These are phyloP conservation scores for Latheticus oryzae DNA, from an alignment of 2,888 invertebrate genomes.

Conservation along the genomic window DNA sequence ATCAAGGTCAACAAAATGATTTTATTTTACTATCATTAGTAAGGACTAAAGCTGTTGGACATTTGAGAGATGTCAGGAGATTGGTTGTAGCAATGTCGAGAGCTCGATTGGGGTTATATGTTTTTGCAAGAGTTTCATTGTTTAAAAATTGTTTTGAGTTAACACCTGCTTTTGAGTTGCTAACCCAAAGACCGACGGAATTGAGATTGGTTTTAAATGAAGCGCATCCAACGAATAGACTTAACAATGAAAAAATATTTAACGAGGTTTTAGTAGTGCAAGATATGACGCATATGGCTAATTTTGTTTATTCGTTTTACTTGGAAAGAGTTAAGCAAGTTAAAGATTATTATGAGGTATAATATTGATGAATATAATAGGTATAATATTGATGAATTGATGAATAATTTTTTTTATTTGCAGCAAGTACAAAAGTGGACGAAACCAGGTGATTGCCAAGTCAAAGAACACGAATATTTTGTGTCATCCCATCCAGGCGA, in stretches of 20 bases:
- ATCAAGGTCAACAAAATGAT: slow-evolving; percentile 99
- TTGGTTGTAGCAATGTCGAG: slow-evolving; percentile 98
- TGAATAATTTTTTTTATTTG: slow-evolving; percentile 40
- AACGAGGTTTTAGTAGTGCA: slow-evolving; percentile 72
- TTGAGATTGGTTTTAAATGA: slow-evolving; percentile 86
- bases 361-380: too few relatives aligned
- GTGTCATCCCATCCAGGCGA: slow-evolving; percentile 78
- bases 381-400: background rate
- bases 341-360: slow-evolving; percentile 67
- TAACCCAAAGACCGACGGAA: slow-evolving; percentile 84
- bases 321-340: slow-evolving; percentile 77
- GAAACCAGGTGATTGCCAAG: slow-evolving; percentile 72
- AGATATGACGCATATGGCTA: slow-evolving; percentile 95
- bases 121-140: slow-evolving; percentile 91
- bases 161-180: slow-evolving; percentile 92
- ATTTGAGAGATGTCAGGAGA: slow-evolving; percentile 94
- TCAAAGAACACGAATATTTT: slow-evolving; percentile 69
- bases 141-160: slow-evolving; percentile 98
- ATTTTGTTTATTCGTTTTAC: slow-evolving; percentile 94
- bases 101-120: slow-evolving; percentile 94
- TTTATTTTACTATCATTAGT: slow-evolving; percentile 96
- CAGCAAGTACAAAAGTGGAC: slow-evolving; percentile 70
- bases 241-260: slow-evolving; percentile 63
- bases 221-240: slow-evolving; percentile 78
- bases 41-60: slow-evolving; percentile 96